Evolutionary conservation across 2,888 invertebrate genomes (phyloP).

Genomic region (Lepetodrilus schrolli): DNA sequence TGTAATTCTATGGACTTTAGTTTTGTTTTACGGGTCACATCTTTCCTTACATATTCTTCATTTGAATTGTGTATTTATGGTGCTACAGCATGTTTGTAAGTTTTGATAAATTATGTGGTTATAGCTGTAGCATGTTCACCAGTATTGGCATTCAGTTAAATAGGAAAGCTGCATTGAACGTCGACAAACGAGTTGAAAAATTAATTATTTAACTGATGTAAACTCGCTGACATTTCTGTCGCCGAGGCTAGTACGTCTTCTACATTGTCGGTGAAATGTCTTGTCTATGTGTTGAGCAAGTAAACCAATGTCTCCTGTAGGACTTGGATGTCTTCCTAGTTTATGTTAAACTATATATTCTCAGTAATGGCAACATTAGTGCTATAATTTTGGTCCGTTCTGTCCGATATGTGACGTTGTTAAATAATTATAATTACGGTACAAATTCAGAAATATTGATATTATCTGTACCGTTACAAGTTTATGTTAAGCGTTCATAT

Average conservation of each 20-base stretch:
- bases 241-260: not conserved
- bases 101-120: conserved; percentile 22
- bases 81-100: conserved; percentile 21
- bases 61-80: conserved; percentile 23
- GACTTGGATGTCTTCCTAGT: not conserved
- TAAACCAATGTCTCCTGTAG: not conserved
- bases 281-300: not conserved
- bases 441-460: no score
- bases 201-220: no score
- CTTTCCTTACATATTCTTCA: not conserved
- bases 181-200: no score
- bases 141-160: not conserved
- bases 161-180: not conserved
- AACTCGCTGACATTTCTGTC: no score
- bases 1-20: not conserved
- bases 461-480: no score
- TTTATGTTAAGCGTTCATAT: no score
- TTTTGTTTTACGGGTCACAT: conserved; percentile 24
- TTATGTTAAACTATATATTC: not conserved
- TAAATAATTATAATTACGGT: no score
- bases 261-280: not conserved
- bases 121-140: not conserved
- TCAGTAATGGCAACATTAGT: not conserved
- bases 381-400: not conserved
- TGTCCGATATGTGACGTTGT: no score